Conservation (phyloP, 1,140 invertebrate species). For the Harpegnathos saltator region DNA sequence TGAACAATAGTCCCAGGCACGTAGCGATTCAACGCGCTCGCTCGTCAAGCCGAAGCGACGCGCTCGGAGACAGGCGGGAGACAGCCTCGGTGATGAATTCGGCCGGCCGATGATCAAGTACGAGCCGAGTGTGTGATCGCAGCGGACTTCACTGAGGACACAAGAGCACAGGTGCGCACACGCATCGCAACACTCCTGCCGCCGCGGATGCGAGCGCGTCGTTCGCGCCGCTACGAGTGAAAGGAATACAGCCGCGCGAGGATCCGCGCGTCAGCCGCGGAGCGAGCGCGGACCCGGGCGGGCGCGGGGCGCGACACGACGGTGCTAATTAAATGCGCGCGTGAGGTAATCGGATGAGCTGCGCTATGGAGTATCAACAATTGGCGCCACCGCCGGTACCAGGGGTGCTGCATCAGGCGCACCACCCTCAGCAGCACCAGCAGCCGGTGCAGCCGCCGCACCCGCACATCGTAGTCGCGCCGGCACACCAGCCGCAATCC, state of each 20-base stretch:
- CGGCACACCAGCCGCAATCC: slow-evolving; percentile 80
- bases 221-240: slow-evolving; percentile 28
- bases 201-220: slow-evolving; percentile 36
- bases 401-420: slow-evolving; percentile 79
- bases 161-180: not conserved
- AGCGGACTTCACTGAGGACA: not conserved
- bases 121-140: not conserved
- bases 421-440: slow-evolving; percentile 77
- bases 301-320: slow-evolving; percentile 21
- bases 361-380: slow-evolving; percentile 85
- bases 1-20: not conserved
- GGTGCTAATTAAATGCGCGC: slow-evolving; percentile 68
- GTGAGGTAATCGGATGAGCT: slow-evolving; percentile 78
- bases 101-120: not conserved
- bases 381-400: slow-evolving; percentile 83
- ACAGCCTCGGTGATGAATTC: slow-evolving; percentile 46
- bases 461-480: slow-evolving; percentile 81
- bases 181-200: not conserved
- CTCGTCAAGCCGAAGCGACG: not conserved
- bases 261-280: not conserved
- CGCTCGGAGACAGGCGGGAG: slow-evolving; percentile 12
- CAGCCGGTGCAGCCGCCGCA: slow-evolving; percentile 74
- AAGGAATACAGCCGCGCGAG: slow-evolving; percentile 30
- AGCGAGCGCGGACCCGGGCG: slow-evolving; percentile 10
- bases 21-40: not conserved